These are phyloP conservation scores for Copsychus sechellarum DNA, from an alignment of 2,113 vertebrate species.

Conservation along the genomic window DNA sequence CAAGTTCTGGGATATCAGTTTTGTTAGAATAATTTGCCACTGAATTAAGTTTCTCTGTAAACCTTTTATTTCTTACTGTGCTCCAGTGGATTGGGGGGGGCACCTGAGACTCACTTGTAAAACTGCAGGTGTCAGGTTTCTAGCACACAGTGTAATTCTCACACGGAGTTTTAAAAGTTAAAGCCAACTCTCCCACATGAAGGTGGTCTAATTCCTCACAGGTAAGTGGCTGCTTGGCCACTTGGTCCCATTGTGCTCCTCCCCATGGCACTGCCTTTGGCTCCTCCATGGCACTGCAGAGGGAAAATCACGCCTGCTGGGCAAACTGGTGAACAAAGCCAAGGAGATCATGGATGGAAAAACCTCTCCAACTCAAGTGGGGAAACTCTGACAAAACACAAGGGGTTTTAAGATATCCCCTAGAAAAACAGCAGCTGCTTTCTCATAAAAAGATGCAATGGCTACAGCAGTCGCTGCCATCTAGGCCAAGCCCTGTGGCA, in stretches of 20 bases:
- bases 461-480: not conserved
- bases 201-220: constrained; percentile 61
- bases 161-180: constrained; percentile 63
- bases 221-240: constrained; percentile 55
- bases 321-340: not conserved
- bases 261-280: constrained; percentile 35
- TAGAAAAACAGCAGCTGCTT: not conserved
- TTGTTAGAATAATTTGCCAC: not conserved
- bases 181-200: constrained; percentile 45
- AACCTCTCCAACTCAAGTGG: rapidly evolving
- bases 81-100: constrained; percentile 35
- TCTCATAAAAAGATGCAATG: not conserved
- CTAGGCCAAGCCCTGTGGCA: not conserved
- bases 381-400: not conserved
- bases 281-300: not conserved
- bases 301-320: not conserved
- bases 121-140: constrained; percentile 60
- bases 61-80: constrained; percentile 39
- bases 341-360: rapidly evolving
- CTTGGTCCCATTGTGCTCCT: constrained; percentile 36
- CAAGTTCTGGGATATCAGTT: not conserved
- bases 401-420: not conserved
- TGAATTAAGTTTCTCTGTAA: constrained; percentile 30
- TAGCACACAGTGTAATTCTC: constrained; percentile 63
- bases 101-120: constrained; percentile 63